Base-by-base conservation (phyloP, 1,140 invertebrate genomes). In the Lasaia peninsularis region DNA sequence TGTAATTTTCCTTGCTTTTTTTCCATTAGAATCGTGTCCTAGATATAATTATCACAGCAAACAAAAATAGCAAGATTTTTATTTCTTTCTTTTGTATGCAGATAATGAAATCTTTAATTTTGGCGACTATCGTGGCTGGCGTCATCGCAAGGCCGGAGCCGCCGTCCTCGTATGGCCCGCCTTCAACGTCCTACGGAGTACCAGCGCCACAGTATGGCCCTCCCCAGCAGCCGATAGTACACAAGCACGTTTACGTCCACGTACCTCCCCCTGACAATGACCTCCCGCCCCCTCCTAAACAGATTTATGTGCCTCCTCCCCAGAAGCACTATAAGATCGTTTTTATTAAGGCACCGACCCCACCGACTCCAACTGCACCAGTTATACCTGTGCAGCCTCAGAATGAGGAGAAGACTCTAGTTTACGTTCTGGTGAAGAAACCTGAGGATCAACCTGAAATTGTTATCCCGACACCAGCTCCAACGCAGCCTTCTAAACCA, bases 251-350 rank as follows among this genome's bases (percentile, higher is more conserved):
- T 2, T 96, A 96, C 81, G 94, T 96, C 1, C 95, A 96, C 74
- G 95, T 96, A 18, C 94, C 95, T 51, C 95, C 95, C 14, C 95
- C 94, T 74, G 95, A 96, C 79, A 94, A 93, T 1, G 93, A 94
- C 71, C 93, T 94, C 75, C 91, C 92, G 32, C 89, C 92, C 1
- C 92, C 94, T 2, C 92, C 87, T 65, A 92, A 92, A 87, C 91
- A 83, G 24, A 91, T 93, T 59, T 84, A 90, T 40, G 91, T 93
- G 20, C 92, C 93, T 49, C 92, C 95, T 7, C 94, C 95, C 8
- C 95, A 96, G 75, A 96, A 96, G 73, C 95, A 96, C 75, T 96
- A 96, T 91, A 96, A 96, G 82, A 96, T 96, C 66, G 94, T 96
- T 33, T 96, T 96, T 90, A 96, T 96, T 77, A 96, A 96, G 86